Conservation (phyloP, 2,888 invertebrate species). For the Clitarchus hookeri region DNA sequence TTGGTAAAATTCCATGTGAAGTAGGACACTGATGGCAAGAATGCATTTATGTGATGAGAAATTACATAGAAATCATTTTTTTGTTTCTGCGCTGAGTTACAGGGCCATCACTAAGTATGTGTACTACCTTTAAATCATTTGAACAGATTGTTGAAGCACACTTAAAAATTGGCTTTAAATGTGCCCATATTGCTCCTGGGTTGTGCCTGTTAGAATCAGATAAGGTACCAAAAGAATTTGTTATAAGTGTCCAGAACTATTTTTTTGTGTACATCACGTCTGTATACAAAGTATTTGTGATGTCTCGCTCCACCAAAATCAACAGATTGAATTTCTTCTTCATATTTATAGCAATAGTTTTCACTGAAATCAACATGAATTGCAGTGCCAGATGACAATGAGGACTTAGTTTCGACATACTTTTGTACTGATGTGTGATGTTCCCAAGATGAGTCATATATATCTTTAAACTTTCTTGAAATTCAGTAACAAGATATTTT, state of each 20-base stretch:
- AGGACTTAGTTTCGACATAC: not conserved
- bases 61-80: too few species aligned
- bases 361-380: not conserved
- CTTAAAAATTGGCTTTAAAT: not conserved
- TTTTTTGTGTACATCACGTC: not conserved
- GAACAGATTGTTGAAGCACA: too few species aligned
- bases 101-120: too few species aligned
- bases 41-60: too few species aligned
- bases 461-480: not conserved
- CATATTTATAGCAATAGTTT: not conserved
- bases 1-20: too few species aligned
- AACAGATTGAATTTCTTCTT: not conserved
- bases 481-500: not conserved
- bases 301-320: constrained; percentile 16
- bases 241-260: not conserved
- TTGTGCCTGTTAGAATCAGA: not conserved
- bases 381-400: not conserved
- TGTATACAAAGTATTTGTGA: not conserved
- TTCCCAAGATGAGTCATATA: not conserved
- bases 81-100: too few species aligned
- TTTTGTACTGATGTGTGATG: not conserved
- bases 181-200: constrained; percentile 16
- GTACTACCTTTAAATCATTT: too few species aligned
- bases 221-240: not conserved
- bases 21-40: too few species aligned